Evolutionary conservation across 2,888 invertebrate species (phyloP).

Genomic region (Spilarctia lutea): DNA sequence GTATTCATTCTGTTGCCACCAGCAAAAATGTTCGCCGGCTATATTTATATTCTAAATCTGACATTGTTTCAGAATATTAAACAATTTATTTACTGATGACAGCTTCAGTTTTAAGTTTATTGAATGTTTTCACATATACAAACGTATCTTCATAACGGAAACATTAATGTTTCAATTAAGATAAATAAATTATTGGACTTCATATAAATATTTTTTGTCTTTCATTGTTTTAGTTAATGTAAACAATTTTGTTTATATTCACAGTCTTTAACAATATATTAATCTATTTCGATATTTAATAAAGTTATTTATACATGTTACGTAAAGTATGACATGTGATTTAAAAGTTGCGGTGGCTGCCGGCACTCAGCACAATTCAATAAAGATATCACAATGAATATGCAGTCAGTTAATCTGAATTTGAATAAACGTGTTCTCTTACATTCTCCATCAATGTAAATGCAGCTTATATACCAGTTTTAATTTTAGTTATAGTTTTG

Average conservation of each 20-base stretch:
- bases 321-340: not conserved
- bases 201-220: conserved; percentile 7
- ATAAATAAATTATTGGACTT: conserved; percentile 11
- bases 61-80: conserved; percentile 29
- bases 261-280: not conserved
- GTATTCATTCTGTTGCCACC: conserved; percentile 7
- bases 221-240: not conserved
- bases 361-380: not conserved
- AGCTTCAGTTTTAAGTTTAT: conserved; percentile 33
- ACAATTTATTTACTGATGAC: conserved; percentile 41
- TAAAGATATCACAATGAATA: not conserved
- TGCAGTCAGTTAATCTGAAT: not conserved
- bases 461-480: not conserved
- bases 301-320: not conserved
- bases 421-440: not conserved
- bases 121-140: conserved; percentile 26
- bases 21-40: conserved; percentile 29
- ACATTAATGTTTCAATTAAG: conserved; percentile 21
- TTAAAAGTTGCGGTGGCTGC: not conserved
- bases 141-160: conserved; percentile 21
- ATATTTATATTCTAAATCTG: conserved; percentile 26
- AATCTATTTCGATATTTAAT: not conserved
- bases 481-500: not conserved
- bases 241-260: not conserved
- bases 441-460: not conserved